These are phyloP conservation scores for Marmota flaviventris DNA, from an alignment of 2,113 vertebrate species.

Conservation along the genomic window DNA sequence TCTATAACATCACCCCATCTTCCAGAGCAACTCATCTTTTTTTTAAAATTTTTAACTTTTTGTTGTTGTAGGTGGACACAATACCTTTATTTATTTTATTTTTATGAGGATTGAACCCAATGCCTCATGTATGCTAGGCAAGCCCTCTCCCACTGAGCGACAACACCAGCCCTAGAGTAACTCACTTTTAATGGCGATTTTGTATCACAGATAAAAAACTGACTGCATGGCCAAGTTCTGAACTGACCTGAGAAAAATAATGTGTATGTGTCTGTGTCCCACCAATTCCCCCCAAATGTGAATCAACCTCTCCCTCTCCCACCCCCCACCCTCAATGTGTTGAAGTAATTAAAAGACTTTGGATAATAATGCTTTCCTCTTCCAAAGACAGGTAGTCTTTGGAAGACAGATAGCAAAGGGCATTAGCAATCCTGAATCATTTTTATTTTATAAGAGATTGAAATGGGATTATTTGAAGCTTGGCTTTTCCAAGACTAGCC, in stretches of 20 bases:
- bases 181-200: not conserved
- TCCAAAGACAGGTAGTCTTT: slow-evolving; percentile 16
- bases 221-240: not conserved
- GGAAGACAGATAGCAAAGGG: not conserved
- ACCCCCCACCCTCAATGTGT: too few species aligned
- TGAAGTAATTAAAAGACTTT: slow-evolving; percentile 37
- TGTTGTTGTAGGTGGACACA: too few species aligned
- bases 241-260: not conserved
- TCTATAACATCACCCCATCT: not conserved
- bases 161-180: too few species aligned
- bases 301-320: not conserved
- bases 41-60: too few species aligned
- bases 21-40: not conserved
- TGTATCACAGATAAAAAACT: not conserved
- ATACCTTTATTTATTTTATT: too few species aligned
- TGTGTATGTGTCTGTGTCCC: not conserved
- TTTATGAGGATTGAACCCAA: too few species aligned
- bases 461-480: slow-evolving; percentile 27
- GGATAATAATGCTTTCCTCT: not conserved
- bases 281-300: not conserved
- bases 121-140: too few species aligned
- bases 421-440: not conserved
- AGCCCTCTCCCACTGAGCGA: too few species aligned
- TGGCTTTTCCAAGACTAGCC: not conserved
- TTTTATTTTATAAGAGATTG: not conserved